Conservation (phyloP, 2,888 invertebrate species). For the Frankliniella intonsa region DNA sequence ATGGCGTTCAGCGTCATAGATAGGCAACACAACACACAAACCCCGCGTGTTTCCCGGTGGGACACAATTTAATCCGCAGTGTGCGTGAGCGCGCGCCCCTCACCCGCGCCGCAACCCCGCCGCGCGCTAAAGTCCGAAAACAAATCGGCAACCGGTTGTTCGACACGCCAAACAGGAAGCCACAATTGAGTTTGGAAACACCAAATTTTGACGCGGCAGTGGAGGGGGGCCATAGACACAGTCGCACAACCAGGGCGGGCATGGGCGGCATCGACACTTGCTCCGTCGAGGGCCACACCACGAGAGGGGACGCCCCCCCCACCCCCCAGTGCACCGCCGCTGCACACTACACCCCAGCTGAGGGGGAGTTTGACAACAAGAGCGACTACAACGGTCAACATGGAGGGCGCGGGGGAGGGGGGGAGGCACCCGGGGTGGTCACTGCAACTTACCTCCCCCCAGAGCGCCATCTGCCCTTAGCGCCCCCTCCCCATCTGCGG, state of each 20-base stretch:
- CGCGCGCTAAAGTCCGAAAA: neutral
- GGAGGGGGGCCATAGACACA: neutral
- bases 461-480: neutral
- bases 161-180: neutral
- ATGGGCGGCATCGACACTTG: neutral
- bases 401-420: neutral
- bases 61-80: neutral
- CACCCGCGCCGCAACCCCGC: neutral
- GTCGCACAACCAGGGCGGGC: neutral
- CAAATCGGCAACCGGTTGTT: neutral
- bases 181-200: neutral
- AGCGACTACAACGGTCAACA: neutral
- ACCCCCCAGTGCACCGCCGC: neutral
- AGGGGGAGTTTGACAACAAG: slow-evolving; percentile 14
- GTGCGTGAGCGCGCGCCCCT: neutral
- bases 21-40: neutral
- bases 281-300: too few species aligned
- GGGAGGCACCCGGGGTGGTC: neutral
- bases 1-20: neutral
- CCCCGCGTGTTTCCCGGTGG: neutral
- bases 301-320: neutral
- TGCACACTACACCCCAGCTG: neutral
- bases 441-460: neutral
- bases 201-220: neutral
- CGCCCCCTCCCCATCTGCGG: neutral